Evolutionary conservation across 2,888 invertebrate genomes (phyloP).

Genomic region (Drosophila infuscata): DNA sequence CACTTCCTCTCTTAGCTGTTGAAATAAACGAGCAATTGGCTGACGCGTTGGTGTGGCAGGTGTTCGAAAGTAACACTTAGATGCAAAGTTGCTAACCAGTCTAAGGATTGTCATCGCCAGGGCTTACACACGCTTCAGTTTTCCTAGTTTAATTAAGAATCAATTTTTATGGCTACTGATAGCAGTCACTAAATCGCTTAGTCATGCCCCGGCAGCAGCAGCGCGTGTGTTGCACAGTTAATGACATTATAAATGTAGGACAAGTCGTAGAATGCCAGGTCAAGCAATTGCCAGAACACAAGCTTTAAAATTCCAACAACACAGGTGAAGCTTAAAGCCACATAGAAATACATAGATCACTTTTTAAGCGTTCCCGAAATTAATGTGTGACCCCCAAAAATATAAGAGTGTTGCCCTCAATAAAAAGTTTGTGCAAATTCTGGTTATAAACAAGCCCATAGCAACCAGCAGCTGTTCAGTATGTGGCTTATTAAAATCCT

Average conservation of each 20-base stretch:
- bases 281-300: slow-evolving; percentile 40
- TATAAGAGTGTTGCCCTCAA: slow-evolving; percentile 20
- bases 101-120: slow-evolving; percentile 1
- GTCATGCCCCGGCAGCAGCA: slow-evolving; percentile 31
- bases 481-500: slow-evolving; percentile 78
- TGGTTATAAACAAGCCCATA: slow-evolving; percentile 56
- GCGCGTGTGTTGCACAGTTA: slow-evolving; percentile 53
- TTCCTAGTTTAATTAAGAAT: slow-evolving; percentile 74
- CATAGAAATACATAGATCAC: slow-evolving; percentile 33
- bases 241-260: slow-evolving; percentile 61
- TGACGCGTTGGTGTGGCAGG: slow-evolving; percentile 33
- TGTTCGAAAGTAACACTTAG: slow-evolving; percentile 41
- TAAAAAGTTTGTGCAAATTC: slow-evolving; percentile 36
- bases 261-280: slow-evolving; percentile 12
- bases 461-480: slow-evolving; percentile 34
- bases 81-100: slow-evolving; percentile 33
- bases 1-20: slow-evolving; percentile 19
- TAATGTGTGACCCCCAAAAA: slow-evolving; percentile 45
- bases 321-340: slow-evolving; percentile 25
- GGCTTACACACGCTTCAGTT: slow-evolving; percentile 18
- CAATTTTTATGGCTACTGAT: slow-evolving; percentile 74
- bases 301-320: slow-evolving; percentile 47
- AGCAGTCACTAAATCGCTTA: slow-evolving; percentile 65
- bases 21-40: slow-evolving; percentile 54
- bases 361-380: slow-evolving; percentile 42